phyloP scores from a whole-genome alignment of 2,888 invertebrate species.

The Thereva nobilitata region DNA sequence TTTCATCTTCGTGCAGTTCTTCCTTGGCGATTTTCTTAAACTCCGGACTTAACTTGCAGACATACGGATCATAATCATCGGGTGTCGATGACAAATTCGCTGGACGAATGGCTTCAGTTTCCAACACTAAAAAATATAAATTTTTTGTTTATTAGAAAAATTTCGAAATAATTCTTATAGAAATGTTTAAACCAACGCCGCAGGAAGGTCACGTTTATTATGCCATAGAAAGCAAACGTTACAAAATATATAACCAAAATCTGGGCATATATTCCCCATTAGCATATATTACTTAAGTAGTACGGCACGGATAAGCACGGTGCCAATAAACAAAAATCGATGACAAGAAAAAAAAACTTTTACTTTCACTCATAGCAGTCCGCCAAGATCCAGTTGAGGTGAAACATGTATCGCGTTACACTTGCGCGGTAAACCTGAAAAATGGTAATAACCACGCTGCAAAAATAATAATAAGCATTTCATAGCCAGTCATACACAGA shows the following conservation, averaged over 20 bases:
- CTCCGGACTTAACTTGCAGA: slow-evolving; percentile 53
- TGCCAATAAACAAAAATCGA: no score
- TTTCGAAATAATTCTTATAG: slow-evolving; percentile 2
- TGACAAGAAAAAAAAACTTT: background rate
- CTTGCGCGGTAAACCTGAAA: no score
- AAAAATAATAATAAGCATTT: background rate
- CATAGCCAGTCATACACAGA: background rate
- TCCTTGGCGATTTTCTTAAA: slow-evolving; percentile 67
- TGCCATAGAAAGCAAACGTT: slow-evolving; percentile 1
- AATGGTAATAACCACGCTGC: no score
- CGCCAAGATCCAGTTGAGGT: background rate
- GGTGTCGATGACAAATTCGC: slow-evolving; percentile 48
- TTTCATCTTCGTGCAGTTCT: slow-evolving; percentile 81
- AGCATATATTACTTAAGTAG: no score
- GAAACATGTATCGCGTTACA: background rate
- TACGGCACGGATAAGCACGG: no score
- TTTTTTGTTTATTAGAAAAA: background rate
- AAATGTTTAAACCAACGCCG: slow-evolving; percentile 1
- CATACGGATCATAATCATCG: slow-evolving; percentile 55
- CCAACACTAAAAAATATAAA: slow-evolving; percentile 51
- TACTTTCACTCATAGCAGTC: slow-evolving; percentile 15
- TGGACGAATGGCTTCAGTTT: slow-evolving; percentile 54
- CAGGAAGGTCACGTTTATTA: slow-evolving; percentile 4
- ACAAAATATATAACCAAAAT: background rate
- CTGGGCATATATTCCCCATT: no score